Base-by-base conservation (phyloP, 2,113 vertebrate genomes). In the Rallus limicola region DNA sequence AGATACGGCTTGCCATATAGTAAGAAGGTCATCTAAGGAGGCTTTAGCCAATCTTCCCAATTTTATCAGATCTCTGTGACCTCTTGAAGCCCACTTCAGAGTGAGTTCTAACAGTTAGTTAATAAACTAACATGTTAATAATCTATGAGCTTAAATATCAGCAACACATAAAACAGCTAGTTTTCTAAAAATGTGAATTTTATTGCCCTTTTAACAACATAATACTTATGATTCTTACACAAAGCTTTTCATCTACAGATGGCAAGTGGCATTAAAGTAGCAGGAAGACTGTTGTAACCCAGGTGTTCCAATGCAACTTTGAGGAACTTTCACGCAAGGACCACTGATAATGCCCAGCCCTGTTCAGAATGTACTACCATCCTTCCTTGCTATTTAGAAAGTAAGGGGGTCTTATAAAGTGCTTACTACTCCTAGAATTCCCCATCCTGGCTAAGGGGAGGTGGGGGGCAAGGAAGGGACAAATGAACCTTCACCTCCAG, bases 401-500 rank as follows among this genome's bases (percentile, higher is more conserved):
- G 44, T 5, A 58, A 85, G 44, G 5, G 50, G 5, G 12, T 25
- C 64, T 78, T 78, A 33, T 65, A 80, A 50, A 69, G 46, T 16
- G 10, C 19, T 16, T 69, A 26, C 44, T 69, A 12, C 42, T 67
- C 11, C 44, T 50, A 34, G 28, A 77, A 67, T 40, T 70, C 31
- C 16, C 28, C 25, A 69, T 1, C 13, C 11, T 25, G 42, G 48
- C 20, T 53, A 50, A 6, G 21, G 38, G 24, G 6, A 64, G 20
- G 20, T 29, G 16, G 31, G 16, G 14, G 13, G 25, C 10, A 78
- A 78, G 48, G 5, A 63, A 5, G 6, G 21, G 16, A 53, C 33
- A 85, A 74, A 72, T 0, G 0, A 55, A 64, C 60, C 38, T 76
- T 88, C 44, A 50, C 13, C 29, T 76, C 42, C 77, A 0, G 0